Base-by-base conservation (phyloP, 2,888 invertebrate genomes). In the Ormyrus rosae region DNA sequence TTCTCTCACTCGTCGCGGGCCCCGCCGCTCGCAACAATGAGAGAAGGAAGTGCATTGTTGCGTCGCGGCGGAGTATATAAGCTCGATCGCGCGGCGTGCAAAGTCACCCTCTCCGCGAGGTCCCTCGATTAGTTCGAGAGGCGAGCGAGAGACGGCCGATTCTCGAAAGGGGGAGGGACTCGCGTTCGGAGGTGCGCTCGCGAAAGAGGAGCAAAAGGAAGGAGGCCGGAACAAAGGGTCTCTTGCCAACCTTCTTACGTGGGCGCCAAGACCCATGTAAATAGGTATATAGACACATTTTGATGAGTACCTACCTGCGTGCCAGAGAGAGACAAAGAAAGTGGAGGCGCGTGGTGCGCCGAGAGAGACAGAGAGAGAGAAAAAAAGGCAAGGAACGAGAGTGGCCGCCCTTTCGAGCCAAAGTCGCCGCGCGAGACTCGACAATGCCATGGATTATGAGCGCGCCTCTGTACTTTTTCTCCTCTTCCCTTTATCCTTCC, bases 211-310 rank as follows among this genome's bases (percentile, higher is more conserved):
- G 72, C 61, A 72, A 67, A 64, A 67, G 67, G 48, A 67, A 67
- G 83, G 73, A 71, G 79, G 75, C 80, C 80, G 82, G 83, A 84
- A 85, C 85, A 86, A 86, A 86, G 83, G 83, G 81, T 4, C 82
- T 78, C 81, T 79, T 81, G 82, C 83, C 80, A 83, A 64, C 83
- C 82, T 84, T 82, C 82, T 75, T 60, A 85, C 85, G 87, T 87
- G 85, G 87, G 87, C 85, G 86, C 84, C 81, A 83, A 80, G 65
- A 75, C 67, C 76, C 67, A 80, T 80, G 63, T 68, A 79, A 79
- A 67, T 80, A 76, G 76, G 71, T 76, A 72, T 76, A 72, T 72
- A 72, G 76, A 76, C 72, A 76, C 67, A 72, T 76, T 72, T 80
- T 76, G 76, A 76, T 80, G 76, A 80, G 72, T 55, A 71, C 71